Conservation (phyloP, 2,797 vertebrate species). For the Antrozous pallidus region DNA sequence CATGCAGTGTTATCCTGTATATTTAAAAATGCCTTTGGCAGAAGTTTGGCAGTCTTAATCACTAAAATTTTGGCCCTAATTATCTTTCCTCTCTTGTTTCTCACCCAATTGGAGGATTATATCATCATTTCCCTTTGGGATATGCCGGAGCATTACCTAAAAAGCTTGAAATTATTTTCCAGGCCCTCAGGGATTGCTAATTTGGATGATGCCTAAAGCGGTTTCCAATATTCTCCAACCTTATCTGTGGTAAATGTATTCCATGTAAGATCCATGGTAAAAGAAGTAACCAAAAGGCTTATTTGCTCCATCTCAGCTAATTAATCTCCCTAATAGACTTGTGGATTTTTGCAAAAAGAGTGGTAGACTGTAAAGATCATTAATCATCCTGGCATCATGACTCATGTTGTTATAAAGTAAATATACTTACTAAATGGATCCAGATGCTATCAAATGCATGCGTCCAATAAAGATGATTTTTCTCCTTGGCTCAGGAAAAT, state of each 20-base stretch:
- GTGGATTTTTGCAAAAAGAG: slow-evolving; percentile 49
- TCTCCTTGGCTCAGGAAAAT: not conserved
- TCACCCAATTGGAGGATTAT: not conserved
- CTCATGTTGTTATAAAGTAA: slow-evolving; percentile 68
- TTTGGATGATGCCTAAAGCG: not conserved
- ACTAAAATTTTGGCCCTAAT: slow-evolving; percentile 7
- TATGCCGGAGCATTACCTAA: not conserved
- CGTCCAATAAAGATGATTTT: slow-evolving; percentile 33
- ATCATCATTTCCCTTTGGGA: not conserved
- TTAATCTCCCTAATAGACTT: slow-evolving; percentile 59
- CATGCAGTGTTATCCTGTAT: not conserved
- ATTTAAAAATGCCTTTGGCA: slow-evolving; percentile 17
- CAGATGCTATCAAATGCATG: slow-evolving; percentile 61
- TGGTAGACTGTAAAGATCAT: slow-evolving; percentile 54
- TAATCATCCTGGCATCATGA: slow-evolving; percentile 65
- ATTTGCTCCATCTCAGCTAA: slow-evolving; percentile 27
- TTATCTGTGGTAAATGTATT: not conserved
- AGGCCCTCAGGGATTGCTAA: slow-evolving; percentile 11
- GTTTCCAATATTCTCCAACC: not conserved
- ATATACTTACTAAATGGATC: slow-evolving; percentile 62
- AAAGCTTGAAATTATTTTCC: slow-evolving; percentile 40
- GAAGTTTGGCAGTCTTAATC: slow-evolving; percentile 12
- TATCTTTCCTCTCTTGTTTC: not conserved
- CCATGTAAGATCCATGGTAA: not conserved
- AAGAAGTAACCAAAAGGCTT: not conserved